phyloP scores from a whole-genome alignment of 2,888 invertebrate genomes.

The Caenorhabditis angaria region DNA sequence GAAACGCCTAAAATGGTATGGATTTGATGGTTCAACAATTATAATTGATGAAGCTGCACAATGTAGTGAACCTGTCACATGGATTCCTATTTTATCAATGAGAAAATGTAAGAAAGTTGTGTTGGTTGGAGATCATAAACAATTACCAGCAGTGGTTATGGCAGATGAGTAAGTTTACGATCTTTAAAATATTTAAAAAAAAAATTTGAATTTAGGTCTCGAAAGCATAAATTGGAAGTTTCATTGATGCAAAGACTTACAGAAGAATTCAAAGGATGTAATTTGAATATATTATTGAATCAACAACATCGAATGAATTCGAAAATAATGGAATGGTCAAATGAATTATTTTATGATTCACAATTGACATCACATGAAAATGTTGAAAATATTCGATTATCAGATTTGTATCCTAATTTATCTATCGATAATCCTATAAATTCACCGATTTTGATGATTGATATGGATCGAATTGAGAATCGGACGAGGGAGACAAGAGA shows the following conservation, averaged over 20 bases:
- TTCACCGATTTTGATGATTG: slow-evolving; percentile 29
- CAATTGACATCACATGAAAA: slow-evolving; percentile 44
- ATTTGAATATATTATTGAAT: slow-evolving; percentile 54
- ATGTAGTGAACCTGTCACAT: slow-evolving; percentile 50
- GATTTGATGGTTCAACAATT: slow-evolving; percentile 46
- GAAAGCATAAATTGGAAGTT: slow-evolving; percentile 14
- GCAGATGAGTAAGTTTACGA: slow-evolving; percentile 21
- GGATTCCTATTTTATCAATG: slow-evolving; percentile 50
- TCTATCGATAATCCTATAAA: slow-evolving; percentile 10
- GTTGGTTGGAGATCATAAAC: slow-evolving; percentile 67
- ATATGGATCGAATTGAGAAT: slow-evolving; percentile 17
- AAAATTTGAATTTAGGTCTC: slow-evolving; percentile 25
- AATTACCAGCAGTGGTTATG: slow-evolving; percentile 55
- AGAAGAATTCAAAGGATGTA: slow-evolving; percentile 39
- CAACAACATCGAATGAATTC: slow-evolving; percentile 66
- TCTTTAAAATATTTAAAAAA: neutral
- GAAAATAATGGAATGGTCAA: slow-evolving; percentile 67
- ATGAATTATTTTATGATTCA: slow-evolving; percentile 60
- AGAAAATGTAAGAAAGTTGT: slow-evolving; percentile 47
- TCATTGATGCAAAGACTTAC: slow-evolving; percentile 52
- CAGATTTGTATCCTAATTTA: slow-evolving; percentile 20
- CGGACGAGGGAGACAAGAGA: slow-evolving; percentile 18
- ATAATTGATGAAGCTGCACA: slow-evolving; percentile 56
- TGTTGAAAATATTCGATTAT: slow-evolving; percentile 37
- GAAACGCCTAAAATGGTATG: slow-evolving; percentile 19